These are phyloP conservation scores for Hyposmocoma kahamanoa DNA, from an alignment of 1,140 invertebrate species.

Conservation along the genomic window DNA sequence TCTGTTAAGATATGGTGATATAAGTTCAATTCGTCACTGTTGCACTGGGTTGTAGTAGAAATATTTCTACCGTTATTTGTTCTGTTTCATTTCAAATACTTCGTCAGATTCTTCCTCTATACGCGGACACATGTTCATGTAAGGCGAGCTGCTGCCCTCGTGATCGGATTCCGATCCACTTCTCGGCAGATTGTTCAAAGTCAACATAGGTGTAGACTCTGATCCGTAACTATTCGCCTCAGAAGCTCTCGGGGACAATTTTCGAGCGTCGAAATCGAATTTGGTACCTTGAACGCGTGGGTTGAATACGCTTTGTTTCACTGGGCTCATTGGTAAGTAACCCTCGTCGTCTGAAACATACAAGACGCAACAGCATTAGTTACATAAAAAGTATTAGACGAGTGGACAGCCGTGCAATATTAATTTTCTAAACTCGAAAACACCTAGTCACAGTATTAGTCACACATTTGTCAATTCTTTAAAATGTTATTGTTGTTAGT, in stretches of 20 bases:
- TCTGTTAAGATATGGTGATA: conserved; percentile 42
- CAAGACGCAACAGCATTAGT: neutral
- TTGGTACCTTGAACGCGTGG: conserved; percentile 43
- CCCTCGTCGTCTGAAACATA: conserved; percentile 61
- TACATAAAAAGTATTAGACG: neutral
- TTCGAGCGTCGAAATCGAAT: conserved; percentile 58
- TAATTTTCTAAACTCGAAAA: no score
- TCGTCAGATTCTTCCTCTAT: conserved; percentile 54
- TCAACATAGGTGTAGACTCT: conserved; percentile 76
- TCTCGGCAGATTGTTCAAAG: conserved; percentile 52
- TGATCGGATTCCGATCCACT: conserved; percentile 58
- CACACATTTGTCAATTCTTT: no score
- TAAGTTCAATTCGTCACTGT: conserved; percentile 65
- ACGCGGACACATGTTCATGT: conserved; percentile 41
- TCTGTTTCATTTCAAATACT: conserved; percentile 70
- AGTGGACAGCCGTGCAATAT: neutral
- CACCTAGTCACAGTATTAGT: no score
- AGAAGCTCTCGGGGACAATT: conserved; percentile 33
- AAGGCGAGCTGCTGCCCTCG: conserved; percentile 49
- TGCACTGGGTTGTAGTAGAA: conserved; percentile 73
- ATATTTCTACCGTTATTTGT: conserved; percentile 79
- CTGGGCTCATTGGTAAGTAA: conserved; percentile 66
- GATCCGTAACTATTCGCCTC: conserved; percentile 62
- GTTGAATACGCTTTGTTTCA: conserved; percentile 46
- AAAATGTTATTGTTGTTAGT: no score